Base-by-base conservation (phyloP, 2,113 vertebrate species). In the Apistogramma diplotaenia region DNA sequence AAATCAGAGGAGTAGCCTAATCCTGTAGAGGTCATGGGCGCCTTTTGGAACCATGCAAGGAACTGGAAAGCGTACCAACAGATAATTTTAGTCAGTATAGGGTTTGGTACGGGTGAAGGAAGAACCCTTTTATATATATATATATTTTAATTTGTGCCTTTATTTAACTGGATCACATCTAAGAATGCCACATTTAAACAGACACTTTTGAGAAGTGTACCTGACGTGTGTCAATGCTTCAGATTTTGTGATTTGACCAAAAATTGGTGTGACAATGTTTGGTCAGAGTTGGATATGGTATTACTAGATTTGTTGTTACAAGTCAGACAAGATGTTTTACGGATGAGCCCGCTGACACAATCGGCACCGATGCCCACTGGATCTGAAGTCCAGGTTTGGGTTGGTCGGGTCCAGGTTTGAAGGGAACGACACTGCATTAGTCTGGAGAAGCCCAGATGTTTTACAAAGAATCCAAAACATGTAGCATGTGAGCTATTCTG, bases 81-180 rank as follows among this genome's bases (percentile, higher is more conserved):
- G 62, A 2, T 76, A 4, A 18, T 54, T 83, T 76, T 65, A 77
- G 35, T 6, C 46, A 56, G 10, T 43, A 8, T 43, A 67, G 21
- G 37, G 29, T 71, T 25, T 54, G 9, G 33, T 75, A 62, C 31
- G 6, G 71, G 72, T 82, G 31, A 88, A 83, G 19, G 40, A 78
- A 78, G 29, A 74, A 5, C 5, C 72, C 49, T 57, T 29, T 85
- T 70, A 37, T 78, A 70, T 23, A 21, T 46, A 13, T 13, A 15
- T 40, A 6, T 55, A 60, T 46, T 86, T 88, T 90, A 87, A 57
- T 91, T 91, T 92, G 93, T 95, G 92, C 93, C 93, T 94, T 94
- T 79, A 54, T 86, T 87, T 85, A 76, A 61, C 74, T n/a, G 27
- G 67, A 46, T 82, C 43, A 70, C 67, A 25, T 51, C 9, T 23